phyloP scores from a whole-genome alignment of 1,140 invertebrate species.

The Euwallacea similis region DNA sequence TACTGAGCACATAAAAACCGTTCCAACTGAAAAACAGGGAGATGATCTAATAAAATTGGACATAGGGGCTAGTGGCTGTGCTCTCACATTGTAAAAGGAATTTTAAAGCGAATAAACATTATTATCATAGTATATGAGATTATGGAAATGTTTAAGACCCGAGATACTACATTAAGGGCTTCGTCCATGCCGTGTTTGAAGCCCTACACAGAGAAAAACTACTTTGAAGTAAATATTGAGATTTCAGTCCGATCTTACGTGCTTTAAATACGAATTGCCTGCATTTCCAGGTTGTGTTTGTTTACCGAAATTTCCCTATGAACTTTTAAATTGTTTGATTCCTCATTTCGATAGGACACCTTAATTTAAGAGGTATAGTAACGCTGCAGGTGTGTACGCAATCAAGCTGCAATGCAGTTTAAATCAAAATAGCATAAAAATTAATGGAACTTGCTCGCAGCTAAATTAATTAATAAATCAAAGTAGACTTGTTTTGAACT shows the following conservation, averaged over 20 bases:
- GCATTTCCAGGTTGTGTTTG: not conserved
- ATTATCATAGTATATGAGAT: conserved; percentile 10
- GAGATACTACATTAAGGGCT: conserved; percentile 10
- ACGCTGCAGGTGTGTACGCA: too few species aligned
- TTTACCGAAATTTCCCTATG: not conserved
- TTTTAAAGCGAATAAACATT: conserved; percentile 6
- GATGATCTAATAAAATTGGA: too few species aligned
- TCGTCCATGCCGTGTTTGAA: conserved; percentile 7
- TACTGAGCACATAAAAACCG: too few species aligned
- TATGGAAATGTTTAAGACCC: conserved; percentile 12
- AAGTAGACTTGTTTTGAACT: conserved; percentile 15
- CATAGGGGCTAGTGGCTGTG: not conserved
- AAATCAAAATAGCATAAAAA: too few species aligned
- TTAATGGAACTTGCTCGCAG: not conserved
- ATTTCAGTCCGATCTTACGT: conserved; percentile 17
- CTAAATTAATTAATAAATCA: conserved; percentile 8
- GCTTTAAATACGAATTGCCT: conserved; percentile 22
- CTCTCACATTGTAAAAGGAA: not conserved
- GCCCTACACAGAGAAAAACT: conserved; percentile 14
- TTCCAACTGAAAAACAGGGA: too few species aligned
- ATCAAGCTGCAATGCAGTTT: too few species aligned
- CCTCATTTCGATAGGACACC: too few species aligned
- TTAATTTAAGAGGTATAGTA: too few species aligned
- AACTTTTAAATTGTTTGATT: conserved; percentile 5
- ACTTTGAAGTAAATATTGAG: conserved; percentile 24